Base-by-base conservation (phyloP, 1,140 invertebrate species). In the Adoxophyes honmai region DNA sequence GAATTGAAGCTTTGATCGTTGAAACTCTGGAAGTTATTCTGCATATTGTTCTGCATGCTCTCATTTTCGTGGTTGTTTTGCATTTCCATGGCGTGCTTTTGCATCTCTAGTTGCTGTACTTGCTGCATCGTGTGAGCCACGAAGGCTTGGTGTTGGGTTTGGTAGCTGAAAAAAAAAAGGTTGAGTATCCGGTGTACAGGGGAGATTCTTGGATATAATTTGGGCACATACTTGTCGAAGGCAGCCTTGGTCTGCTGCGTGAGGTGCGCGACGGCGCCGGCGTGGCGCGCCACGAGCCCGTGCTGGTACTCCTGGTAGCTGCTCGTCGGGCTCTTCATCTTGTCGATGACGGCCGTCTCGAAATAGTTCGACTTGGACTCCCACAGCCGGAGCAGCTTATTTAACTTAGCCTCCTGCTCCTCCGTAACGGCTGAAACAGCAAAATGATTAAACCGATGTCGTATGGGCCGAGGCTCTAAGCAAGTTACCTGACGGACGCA, bases 361-460 rank as follows among this genome's bases (percentile, higher is more conserved):
- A 99, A 97, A 87, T 98, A 98, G 89, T 98, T 98, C 60, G 94
- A 94, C 87, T 99, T 98, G 55, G 96, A 96, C 82, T 98, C 97
- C 98, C 98, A 99, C 8, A 99, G 89, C 52, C 94, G 96, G 13
- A 98, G 90, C 44, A 99, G 88, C 91, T 99, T 99, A 73, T 95
- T 95, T 36, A 99, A 90, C 90, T 98, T 99, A 64, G 92, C 92
- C 69, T 95, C 93, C 86, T 98, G 96, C 34, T 98, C 97, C 44
- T 96, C 95, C 14, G 91, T 94, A 44, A 96, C 95, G 61, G 93
- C 94, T 88, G 93, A 87, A 87, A 85, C 75, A 83, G 76, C 60
- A 71, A 68, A 81, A 80, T 52, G 42, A 76, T 87, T 77, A 85
- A 82, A 78, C 34, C 57, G 68, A 71, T 83, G 86, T 79, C 81